Percentiles rank a stretch among this genome's conserved stretches.
Conservation (phyloP, 92 coral and sea anemone species). For the Actinostola sp. region DNA sequence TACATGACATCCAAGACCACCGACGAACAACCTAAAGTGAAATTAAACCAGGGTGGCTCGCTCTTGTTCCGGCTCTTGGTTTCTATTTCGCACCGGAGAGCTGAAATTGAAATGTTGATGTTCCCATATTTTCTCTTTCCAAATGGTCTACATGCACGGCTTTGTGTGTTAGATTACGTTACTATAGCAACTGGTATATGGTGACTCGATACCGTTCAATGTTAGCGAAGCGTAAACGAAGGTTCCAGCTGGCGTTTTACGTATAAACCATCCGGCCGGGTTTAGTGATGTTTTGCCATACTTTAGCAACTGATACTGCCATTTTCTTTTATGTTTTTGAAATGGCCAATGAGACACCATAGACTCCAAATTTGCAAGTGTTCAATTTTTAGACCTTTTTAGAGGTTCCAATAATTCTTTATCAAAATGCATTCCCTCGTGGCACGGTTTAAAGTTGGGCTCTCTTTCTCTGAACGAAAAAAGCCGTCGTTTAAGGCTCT, state of each 20-base stretch:
- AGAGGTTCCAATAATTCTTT: no score
- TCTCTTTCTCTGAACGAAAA: no score
- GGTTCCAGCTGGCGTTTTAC: slow-evolving; percentile 34
- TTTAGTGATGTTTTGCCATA: background rate
- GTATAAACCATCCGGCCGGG: slow-evolving; percentile 1
- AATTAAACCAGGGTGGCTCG: slow-evolving; percentile 1
- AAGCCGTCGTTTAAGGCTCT: no score
- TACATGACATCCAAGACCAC: slow-evolving; percentile 1
- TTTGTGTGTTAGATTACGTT: background rate
- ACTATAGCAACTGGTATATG: slow-evolving; percentile 25
- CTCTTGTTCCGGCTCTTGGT: slow-evolving; percentile 21
- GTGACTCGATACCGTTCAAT: slow-evolving; percentile 7
- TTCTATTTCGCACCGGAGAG: background rate
- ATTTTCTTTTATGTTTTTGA: no score
- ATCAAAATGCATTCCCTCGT: no score
- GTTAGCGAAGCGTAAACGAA: slow-evolving; percentile 25
- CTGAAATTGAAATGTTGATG: slow-evolving; percentile 29
- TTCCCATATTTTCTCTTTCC: background rate
- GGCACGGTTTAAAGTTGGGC: no score
- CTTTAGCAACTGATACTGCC: no score
- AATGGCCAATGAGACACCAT: no score
- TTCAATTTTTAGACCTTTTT: no score
- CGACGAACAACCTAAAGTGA: slow-evolving; percentile 6
- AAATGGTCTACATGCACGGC: background rate
- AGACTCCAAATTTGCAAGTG: no score